Conservation (phyloP, 2,113 vertebrate genomes). For the Candoia aspera region DNA sequence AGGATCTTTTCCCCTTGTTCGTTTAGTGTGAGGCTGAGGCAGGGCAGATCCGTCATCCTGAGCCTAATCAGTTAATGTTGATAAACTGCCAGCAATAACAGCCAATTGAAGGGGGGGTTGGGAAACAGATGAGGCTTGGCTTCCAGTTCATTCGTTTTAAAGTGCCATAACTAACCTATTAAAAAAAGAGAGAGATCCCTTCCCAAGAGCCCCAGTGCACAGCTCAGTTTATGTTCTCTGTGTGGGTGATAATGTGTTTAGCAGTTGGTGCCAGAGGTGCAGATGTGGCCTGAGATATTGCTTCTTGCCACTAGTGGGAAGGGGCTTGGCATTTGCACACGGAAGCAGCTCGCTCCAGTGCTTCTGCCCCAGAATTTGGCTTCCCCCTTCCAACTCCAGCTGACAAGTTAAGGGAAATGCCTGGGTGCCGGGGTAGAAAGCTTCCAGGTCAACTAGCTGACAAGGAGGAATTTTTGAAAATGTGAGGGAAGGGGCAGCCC, state of each 20-base stretch:
- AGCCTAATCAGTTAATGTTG: slow-evolving; percentile 80
- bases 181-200: slow-evolving; percentile 24
- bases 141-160: slow-evolving; percentile 72
- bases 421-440: too few species aligned
- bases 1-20: slow-evolving; percentile 36
- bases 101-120: slow-evolving; percentile 66
- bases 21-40: slow-evolving; percentile 47
- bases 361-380: not conserved
- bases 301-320: slow-evolving; percentile 32
- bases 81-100: slow-evolving; percentile 82
- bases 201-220: slow-evolving; percentile 48
- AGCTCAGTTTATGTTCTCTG: slow-evolving; percentile 52
- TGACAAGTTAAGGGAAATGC: not conserved
- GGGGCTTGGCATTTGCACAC: not conserved
- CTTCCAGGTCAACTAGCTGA: not conserved
- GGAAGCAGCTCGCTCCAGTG: not conserved
- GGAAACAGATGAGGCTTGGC: slow-evolving; percentile 36
- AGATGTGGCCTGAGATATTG: slow-evolving; percentile 33
- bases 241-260: slow-evolving; percentile 55
- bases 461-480: not conserved
- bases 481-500: not conserved
- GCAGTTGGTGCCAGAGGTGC: slow-evolving; percentile 44
- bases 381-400: not conserved
- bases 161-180: slow-evolving; percentile 65
- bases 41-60: slow-evolving; percentile 74